Percentiles rank a stretch among this genome's conserved stretches.
Evolutionary conservation across 2,113 vertebrate species (phyloP).

Genomic region (Mustelus asterias): DNA sequence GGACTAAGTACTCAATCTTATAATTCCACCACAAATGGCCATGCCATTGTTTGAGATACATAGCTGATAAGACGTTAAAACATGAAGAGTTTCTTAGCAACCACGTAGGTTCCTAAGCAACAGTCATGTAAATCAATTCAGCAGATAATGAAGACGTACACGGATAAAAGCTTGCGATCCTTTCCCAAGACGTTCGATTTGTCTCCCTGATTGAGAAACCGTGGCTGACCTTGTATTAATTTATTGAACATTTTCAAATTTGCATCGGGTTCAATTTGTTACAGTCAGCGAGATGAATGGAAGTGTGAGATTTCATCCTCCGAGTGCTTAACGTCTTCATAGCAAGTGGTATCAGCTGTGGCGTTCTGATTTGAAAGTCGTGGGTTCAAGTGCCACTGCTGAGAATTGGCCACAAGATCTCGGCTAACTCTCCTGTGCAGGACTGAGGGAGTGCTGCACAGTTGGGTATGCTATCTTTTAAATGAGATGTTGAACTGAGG

Average conservation of each 20-base stretch:
- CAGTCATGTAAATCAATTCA: background rate
- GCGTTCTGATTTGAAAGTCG: background rate
- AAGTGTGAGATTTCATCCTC: background rate
- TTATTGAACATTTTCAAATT: background rate
- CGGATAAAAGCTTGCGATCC: background rate
- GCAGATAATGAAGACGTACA: slow-evolving; percentile 19
- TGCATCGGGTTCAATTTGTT: background rate
- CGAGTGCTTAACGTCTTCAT: background rate
- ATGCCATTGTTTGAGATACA: background rate
- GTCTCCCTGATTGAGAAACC: background rate
- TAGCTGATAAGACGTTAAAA: background rate
- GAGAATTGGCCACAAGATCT: background rate
- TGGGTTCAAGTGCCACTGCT: background rate
- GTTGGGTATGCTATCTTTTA: background rate
- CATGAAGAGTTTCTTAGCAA: slow-evolving; percentile 4
- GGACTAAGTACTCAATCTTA: background rate
- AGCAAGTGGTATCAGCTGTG: background rate
- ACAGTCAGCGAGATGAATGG: background rate
- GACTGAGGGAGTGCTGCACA: background rate
- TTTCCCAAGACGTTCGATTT: background rate
- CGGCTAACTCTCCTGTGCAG: background rate
- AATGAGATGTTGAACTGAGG: background rate
- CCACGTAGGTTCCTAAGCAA: background rate
- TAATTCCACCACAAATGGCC: background rate
- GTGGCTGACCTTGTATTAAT: background rate